phyloP scores from a whole-genome alignment of 2,113 vertebrate species.

The Ranitomeya variabilis region DNA sequence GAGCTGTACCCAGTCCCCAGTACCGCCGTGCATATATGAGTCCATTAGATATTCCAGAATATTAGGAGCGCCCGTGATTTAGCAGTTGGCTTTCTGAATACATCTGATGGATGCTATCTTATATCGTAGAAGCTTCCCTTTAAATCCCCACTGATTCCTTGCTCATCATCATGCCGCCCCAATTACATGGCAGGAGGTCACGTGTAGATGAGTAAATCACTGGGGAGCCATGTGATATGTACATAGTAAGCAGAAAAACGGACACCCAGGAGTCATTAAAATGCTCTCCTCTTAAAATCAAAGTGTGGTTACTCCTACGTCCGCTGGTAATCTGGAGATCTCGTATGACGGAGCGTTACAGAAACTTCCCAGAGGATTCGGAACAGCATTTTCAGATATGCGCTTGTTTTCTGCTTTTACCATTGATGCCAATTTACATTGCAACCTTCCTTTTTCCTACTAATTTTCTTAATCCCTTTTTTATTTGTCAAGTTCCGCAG shows the following conservation, averaged over 20 bases:
- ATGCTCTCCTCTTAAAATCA: conserved; percentile 35
- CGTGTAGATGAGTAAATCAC: conserved; percentile 24
- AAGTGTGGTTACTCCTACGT: conserved; percentile 24
- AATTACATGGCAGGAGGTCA: conserved; percentile 27
- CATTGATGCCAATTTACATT: conserved; percentile 27
- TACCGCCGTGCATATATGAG: neutral
- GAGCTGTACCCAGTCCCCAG: neutral
- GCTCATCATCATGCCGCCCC: conserved; percentile 24
- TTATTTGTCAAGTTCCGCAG: neutral
- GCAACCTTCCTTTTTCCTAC: conserved; percentile 19
- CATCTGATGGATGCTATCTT: neutral
- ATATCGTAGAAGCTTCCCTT: conserved; percentile 1
- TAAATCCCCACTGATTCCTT: neutral
- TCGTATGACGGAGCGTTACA: conserved; percentile 11
- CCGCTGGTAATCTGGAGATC: conserved; percentile 22
- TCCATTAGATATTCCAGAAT: neutral
- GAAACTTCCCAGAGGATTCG: conserved; percentile 36
- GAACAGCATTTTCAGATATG: conserved; percentile 27
- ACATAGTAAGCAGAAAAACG: conserved; percentile 46
- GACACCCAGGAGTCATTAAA: conserved; percentile 46
- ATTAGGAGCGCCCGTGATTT: no score
- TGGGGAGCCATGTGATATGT: conserved; percentile 23
- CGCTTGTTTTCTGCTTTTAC: conserved; percentile 7
- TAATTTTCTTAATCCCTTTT: neutral
- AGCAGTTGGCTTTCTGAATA: neutral